Evolutionary conservation across 2,888 invertebrate genomes (phyloP), one percentile per base, ranked within the genome.

Genomic region (Tetragonisca angustula): DNA sequence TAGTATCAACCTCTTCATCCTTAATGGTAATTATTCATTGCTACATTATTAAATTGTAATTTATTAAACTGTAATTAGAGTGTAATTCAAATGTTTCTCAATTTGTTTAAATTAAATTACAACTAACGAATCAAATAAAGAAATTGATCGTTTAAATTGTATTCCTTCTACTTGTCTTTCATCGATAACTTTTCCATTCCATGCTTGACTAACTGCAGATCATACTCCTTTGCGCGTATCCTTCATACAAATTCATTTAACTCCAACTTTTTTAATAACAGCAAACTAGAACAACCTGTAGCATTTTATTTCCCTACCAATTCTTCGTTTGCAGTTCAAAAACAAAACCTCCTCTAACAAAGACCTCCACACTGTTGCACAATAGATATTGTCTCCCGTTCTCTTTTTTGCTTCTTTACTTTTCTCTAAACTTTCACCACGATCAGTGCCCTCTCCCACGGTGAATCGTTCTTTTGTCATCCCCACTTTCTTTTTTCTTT

Each of bases 321-420:
- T 19, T 61, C 61, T 61, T 19, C 5, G 24, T 61, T 61, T 19
- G 6, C 15, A 15, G 13, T 36, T n/a, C 36, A 2, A 27, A 27
- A 27, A 27, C 27, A 27, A 27, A 27, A 27, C 27, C 36, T 36
- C 21, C 36, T 32, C 32, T 32, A 64, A 64, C 64, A 64, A 64
- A 49, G 49, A 67, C 4, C 19, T 62, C 17, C 74, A 81, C 74
- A 81, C 76, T 52, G 56, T 36, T 61, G 6, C 61, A 49, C 72
- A 62, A 84, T 83, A 72, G 32, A 61, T 82, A 81, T 78, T 69
- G 68, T 24, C 65, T 76, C 13, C 21, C 15, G 32, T 19, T 21
- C n/a, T 36, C 24, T 70, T 54, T 43, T 17, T 13, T n/a, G 9
- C 67, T 4, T 13, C 17, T 15, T 19, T 17, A 43, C 36, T n/a